Conservation (phyloP, 2,797 vertebrate genomes). For the Eulemur coronatus region DNA sequence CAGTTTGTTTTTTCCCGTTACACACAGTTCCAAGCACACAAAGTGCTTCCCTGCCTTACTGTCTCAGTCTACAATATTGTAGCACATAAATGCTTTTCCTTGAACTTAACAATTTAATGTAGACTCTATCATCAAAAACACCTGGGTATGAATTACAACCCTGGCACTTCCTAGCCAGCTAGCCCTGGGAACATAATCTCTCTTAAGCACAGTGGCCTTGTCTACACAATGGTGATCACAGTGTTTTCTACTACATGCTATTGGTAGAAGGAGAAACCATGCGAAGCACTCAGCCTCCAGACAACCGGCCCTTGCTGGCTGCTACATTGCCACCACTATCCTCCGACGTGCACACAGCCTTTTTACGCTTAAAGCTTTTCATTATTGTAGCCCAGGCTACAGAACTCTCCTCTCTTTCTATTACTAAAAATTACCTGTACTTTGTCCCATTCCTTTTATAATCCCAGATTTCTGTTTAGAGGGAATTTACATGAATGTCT, state of each 20-base stretch:
- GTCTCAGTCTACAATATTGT: background rate
- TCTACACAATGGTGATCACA: background rate
- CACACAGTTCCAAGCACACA: background rate
- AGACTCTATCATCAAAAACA: background rate
- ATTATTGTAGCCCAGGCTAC: background rate
- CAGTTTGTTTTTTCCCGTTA: background rate
- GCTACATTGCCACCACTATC: background rate
- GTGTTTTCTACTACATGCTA: background rate
- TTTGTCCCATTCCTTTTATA: background rate
- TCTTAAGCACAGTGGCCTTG: background rate
- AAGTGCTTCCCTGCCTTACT: background rate
- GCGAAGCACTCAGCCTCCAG: background rate
- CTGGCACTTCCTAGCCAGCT: background rate
- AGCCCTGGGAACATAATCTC: background rate
- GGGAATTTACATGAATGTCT: background rate
- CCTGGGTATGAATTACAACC: background rate
- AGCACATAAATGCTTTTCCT: background rate
- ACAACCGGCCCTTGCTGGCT: background rate
- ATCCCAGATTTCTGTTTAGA: background rate
- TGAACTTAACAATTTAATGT: background rate
- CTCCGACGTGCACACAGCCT: background rate
- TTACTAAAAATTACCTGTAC: background rate
- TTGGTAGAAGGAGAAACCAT: background rate
- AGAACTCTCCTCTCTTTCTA: background rate
- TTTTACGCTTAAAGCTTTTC: background rate